Percentiles rank a stretch among this genome's conserved stretches.
Evolutionary conservation across 1,140 invertebrate genomes (phyloP).

Genomic region (Leptoteleia sp.): DNA sequence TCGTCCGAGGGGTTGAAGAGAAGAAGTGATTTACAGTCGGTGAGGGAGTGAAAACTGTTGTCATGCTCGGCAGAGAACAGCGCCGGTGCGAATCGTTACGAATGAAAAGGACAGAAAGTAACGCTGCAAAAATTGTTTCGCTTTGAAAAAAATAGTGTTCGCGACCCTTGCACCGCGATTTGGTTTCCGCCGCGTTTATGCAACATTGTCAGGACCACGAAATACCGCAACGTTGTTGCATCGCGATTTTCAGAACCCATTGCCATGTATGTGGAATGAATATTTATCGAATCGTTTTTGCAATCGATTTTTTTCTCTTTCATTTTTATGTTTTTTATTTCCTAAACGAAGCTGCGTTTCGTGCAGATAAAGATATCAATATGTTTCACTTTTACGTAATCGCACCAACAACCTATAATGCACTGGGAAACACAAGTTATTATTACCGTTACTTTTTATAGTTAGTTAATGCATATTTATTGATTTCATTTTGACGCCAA

Average conservation of each 20-base stretch:
- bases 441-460: constrained; percentile 41
- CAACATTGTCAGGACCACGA: constrained; percentile 55
- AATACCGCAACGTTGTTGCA: constrained; percentile 52
- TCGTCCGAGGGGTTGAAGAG: constrained; percentile 31
- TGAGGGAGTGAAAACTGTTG: constrained; percentile 74
- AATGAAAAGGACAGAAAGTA: constrained; percentile 51
- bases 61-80: constrained; percentile 67
- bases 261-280: constrained; percentile 58
- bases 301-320: constrained; percentile 42
- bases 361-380: constrained; percentile 48
- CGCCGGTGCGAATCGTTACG: constrained; percentile 47
- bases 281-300: constrained; percentile 61
- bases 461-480: constrained; percentile 29
- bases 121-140: constrained; percentile 69
- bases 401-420: constrained; percentile 43
- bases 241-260: constrained; percentile 55
- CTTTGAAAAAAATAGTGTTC: constrained; percentile 65
- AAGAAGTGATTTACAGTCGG: constrained; percentile 72
- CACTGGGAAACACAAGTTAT: constrained; percentile 18
- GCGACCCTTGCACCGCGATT: constrained; percentile 57
- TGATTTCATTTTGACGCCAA: constrained; percentile 27
- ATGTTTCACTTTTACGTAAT: constrained; percentile 57
- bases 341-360: constrained; percentile 22
- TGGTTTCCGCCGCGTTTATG: constrained; percentile 60
- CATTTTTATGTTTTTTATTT: constrained; percentile 46